These are phyloP conservation scores for Penaeus vannamei DNA, from an alignment of 1,140 invertebrate species.

Conservation along the genomic window DNA sequence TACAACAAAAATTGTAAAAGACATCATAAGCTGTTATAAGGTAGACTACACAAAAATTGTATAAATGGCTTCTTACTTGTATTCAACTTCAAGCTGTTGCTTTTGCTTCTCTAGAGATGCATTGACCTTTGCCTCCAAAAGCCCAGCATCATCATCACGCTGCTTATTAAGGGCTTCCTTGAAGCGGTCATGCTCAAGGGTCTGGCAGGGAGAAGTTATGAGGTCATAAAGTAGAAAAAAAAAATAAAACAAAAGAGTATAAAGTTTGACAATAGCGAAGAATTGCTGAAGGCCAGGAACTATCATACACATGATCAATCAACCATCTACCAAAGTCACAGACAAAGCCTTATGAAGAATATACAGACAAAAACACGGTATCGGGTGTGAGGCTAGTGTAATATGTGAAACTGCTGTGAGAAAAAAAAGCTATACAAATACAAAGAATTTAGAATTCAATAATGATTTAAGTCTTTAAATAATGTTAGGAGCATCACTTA, in stretches of 20 bases:
- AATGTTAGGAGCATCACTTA: no score
- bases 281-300: background rate
- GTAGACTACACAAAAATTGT: no score
- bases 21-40: background rate
- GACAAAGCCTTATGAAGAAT: background rate
- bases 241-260: background rate
- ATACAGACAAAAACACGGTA: no score
- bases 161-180: conserved; percentile 50
- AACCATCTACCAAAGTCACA: conserved; percentile 2
- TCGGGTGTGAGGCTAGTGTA: no score
- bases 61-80: conserved; percentile 70
- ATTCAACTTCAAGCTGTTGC: conserved; percentile 73
- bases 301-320: conserved; percentile 21
- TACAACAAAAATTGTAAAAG: conserved; percentile 66
- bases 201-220: background rate
- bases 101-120: conserved; percentile 72
- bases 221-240: background rate
- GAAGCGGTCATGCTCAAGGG: conserved; percentile 51
- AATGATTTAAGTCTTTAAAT: no score
- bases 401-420: no score
- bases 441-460: no score
- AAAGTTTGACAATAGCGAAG: background rate
- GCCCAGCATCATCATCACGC: conserved; percentile 69
- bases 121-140: conserved; percentile 49
- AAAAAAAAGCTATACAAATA: no score